phyloP scores from a whole-genome alignment of 2,113 vertebrate genomes.

The Embiotoca jacksoni region DNA sequence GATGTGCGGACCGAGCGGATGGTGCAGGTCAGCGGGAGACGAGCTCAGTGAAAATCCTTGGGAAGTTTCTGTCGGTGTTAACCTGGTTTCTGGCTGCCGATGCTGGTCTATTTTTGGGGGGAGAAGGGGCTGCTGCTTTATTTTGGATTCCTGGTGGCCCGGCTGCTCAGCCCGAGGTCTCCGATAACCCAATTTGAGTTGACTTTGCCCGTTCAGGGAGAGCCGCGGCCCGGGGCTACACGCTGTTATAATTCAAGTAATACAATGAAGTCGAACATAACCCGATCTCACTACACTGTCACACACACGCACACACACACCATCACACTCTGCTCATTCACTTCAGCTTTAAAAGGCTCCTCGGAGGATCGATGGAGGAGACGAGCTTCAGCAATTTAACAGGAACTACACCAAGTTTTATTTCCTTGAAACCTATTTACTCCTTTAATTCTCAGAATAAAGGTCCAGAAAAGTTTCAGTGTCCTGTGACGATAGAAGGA shows the following conservation, averaged over 20 bases:
- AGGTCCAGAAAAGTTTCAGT: too few species aligned
- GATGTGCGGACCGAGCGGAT: slow-evolving; percentile 2
- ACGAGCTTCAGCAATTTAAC: too few species aligned
- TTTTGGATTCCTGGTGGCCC: slow-evolving; percentile 82
- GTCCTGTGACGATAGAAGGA: too few species aligned
- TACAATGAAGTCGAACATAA: slow-evolving; percentile 77
- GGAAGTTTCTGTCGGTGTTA: slow-evolving; percentile 61
- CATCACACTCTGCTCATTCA: background rate
- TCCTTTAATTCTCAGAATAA: too few species aligned
- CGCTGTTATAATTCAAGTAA: slow-evolving; percentile 75
- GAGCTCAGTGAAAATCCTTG: slow-evolving; percentile 48
- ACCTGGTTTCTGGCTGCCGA: slow-evolving; percentile 76
- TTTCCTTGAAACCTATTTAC: too few species aligned
- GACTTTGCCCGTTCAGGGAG: slow-evolving; percentile 83
- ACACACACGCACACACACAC: slow-evolving; percentile 8
- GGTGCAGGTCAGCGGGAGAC: slow-evolving; percentile 43
- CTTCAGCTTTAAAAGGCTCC: too few species aligned
- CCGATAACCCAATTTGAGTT: slow-evolving; percentile 84
- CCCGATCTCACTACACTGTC: slow-evolving; percentile 23
- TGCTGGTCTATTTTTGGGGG: slow-evolving; percentile 77
- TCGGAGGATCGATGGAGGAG: too few species aligned
- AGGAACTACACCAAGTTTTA: too few species aligned
- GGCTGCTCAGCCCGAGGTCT: slow-evolving; percentile 80
- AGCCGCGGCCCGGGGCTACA: slow-evolving; percentile 71
- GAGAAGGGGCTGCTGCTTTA: slow-evolving; percentile 70